phyloP scores from a whole-genome alignment of 1,140 invertebrate genomes.

The Drosophila nannoptera region DNA sequence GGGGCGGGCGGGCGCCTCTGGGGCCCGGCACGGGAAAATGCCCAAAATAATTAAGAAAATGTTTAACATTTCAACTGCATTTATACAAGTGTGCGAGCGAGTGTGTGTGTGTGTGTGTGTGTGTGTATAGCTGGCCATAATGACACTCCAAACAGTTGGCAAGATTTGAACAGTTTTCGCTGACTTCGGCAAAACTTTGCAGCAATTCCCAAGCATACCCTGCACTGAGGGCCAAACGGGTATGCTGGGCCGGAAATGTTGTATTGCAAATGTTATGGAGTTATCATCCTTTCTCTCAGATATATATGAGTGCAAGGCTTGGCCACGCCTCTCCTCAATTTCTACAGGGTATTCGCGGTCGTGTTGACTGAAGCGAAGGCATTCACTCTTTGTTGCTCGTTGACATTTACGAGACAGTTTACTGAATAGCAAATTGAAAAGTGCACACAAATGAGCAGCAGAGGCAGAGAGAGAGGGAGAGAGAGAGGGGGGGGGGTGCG shows the following conservation, averaged over 20 bases:
- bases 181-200: conserved; percentile 29
- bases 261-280: too few species aligned
- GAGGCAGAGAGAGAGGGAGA: conserved; percentile 20
- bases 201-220: conserved; percentile 2
- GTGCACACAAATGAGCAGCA: conserved; percentile 48
- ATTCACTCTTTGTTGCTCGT: conserved; percentile 15
- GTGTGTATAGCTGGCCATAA: conserved; percentile 12
- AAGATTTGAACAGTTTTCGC: conserved; percentile 33
- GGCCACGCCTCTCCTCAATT: background rate
- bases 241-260: background rate
- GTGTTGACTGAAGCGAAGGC: background rate
- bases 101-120: background rate
- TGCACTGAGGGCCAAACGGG: background rate
- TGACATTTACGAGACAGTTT: conserved; percentile 57
- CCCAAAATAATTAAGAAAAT: conserved; percentile 74
- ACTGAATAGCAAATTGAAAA: conserved; percentile 49
- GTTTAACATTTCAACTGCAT: conserved; percentile 49
- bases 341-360: conserved; percentile 14
- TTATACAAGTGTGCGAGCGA: too few species aligned
- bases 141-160: conserved; percentile 35
- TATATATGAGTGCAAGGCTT: background rate
- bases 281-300: background rate
- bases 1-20: background rate
- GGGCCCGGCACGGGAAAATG: background rate
- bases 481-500: background rate